Percentiles rank a stretch among this genome's conserved stretches.
Conservation (phyloP, 2,797 vertebrate species). For the Clarias laeviceps region DNA sequence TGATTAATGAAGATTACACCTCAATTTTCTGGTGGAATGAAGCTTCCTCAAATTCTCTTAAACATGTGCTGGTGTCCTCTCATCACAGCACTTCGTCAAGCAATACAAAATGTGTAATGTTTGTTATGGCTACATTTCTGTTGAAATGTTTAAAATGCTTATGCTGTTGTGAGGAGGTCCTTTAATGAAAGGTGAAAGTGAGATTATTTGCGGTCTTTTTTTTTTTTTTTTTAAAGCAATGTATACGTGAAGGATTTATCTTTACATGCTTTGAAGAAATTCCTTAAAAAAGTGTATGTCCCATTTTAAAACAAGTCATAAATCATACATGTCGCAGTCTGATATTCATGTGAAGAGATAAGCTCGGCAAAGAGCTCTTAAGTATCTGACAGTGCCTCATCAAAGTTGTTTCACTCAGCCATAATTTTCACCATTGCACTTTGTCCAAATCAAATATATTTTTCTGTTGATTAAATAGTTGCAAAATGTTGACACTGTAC, state of each 20-base stretch:
- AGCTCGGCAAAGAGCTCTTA: not conserved
- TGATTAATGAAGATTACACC: not conserved
- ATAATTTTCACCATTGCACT: not conserved
- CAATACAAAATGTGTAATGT: conserved; percentile 40
- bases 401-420: not conserved
- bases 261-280: not conserved
- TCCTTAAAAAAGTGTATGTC: not conserved
- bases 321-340: conserved; percentile 4
- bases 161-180: conserved; percentile 1
- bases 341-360: not conserved
- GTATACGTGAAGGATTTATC: not conserved
- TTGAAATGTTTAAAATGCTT: conserved; percentile 4
- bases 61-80: conserved; percentile 14
- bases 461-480: conserved; percentile 14
- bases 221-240: not conserved
- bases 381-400: conserved; percentile 16
- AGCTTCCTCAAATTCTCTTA: conserved; percentile 1
- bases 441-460: not conserved
- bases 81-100: conserved; percentile 9
- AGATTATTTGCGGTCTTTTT: not conserved
- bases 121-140: conserved; percentile 21
- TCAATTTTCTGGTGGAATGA: conserved; percentile 14
- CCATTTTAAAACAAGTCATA: not conserved
- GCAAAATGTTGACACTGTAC: not conserved
- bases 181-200: conserved; percentile 9